Base-by-base conservation (phyloP, 2,888 invertebrate species). In the Dolichopus griseipennis region DNA sequence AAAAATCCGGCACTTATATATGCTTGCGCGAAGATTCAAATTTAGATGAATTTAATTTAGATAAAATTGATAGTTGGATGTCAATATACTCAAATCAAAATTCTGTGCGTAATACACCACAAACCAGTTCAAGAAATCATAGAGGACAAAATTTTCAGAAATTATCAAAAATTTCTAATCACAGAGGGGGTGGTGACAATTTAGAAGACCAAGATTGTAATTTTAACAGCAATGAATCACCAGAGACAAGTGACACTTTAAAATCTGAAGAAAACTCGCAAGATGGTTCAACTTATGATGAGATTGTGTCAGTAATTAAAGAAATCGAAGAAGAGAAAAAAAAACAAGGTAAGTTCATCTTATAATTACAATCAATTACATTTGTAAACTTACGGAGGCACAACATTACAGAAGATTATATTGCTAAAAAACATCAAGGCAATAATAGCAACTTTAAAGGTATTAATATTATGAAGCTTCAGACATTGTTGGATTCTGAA, bases 21-120 rank as follows among this genome's bases (percentile, higher is more conserved):
- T 75, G 73, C 61, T 69, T 76, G 37, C 73, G 79, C 1, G 78
- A 81, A 69, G 80, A 81, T 67, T 75, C 78, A 0, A 79, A 78
- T 70, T 70, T 81, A 7, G 77, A 76, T 66, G 81, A 81, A 68
- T 81, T 81, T 68, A 78, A 82, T 73, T 73, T 82, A 69, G 82
- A 82, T 69, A 81, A 81, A 72, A 77, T 82, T 41, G 82, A 81
- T 67, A 80, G 79, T 68, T 82, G 82, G 82, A 82, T 82, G 80
- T 79, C 82, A 10, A 76, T 79, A 72, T 78, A 82, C 68, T 66
- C 68, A 12, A 22, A 65, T 34, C 34, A 66, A 15, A 65, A 66
- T 10, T 12, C 65, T 6, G 65, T 22, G 1, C 20, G 18, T 27
- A 27, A 4, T 4, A 33, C 33, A 33, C 64, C 64, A 12, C 52